These are phyloP conservation scores for Pollachius pollachius DNA, from an alignment of 2,113 vertebrate genomes.

Conservation along the genomic window DNA sequence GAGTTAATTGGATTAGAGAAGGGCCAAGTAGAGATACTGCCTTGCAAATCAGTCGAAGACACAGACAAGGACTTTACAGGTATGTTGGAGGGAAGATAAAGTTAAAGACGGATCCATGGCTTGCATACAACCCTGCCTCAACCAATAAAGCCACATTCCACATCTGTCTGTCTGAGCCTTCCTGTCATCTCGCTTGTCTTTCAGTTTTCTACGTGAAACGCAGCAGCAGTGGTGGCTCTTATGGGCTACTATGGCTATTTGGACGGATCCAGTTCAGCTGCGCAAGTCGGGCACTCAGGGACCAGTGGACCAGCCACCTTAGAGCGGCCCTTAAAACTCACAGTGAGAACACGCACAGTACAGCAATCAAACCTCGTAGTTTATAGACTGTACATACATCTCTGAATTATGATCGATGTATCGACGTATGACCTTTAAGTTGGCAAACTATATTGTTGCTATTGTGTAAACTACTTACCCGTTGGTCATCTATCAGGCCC, in stretches of 20 bases:
- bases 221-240: slow-evolving; percentile 45
- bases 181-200: background rate
- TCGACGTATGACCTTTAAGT: too few species aligned
- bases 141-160: background rate
- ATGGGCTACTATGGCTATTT: slow-evolving; percentile 67
- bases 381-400: too few species aligned
- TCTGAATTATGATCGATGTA: too few species aligned
- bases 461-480: background rate
- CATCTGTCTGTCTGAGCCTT: background rate
- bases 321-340: slow-evolving; percentile 66
- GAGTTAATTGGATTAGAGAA: slow-evolving; percentile 72
- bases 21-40: slow-evolving; percentile 65
- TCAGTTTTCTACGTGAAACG: slow-evolving; percentile 77
- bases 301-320: slow-evolving; percentile 73
- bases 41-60: slow-evolving; percentile 66
- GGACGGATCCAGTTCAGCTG: slow-evolving; percentile 74
- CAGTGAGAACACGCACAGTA: slow-evolving; percentile 46
- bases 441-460: background rate
- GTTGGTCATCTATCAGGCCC: slow-evolving; percentile 44
- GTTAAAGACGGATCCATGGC: background rate
- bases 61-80: slow-evolving; percentile 75
- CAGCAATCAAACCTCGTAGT: too few species aligned
- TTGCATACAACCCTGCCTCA: background rate
- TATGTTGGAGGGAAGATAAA: slow-evolving; percentile 30
- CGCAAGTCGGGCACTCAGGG: slow-evolving; percentile 69